A percentile compares a stretch with the other conserved stretches of the same genome.
These are phyloP conservation scores for Oxycera nigricornis DNA, from an alignment of 2,888 invertebrate species.

Conservation along the genomic window DNA sequence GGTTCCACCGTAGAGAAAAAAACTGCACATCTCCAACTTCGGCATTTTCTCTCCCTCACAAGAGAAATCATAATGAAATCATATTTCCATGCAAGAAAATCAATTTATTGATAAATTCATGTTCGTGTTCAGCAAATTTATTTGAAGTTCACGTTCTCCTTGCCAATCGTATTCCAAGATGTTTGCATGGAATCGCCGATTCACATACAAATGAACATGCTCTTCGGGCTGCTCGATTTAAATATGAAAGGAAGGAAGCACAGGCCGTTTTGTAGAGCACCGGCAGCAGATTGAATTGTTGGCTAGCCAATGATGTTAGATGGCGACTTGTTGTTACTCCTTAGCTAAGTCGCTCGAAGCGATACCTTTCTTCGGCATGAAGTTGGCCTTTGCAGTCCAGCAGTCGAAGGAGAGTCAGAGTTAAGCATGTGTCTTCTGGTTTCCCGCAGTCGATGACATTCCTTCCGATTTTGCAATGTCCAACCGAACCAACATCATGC, in stretches of 20 bases:
- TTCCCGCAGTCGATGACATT: background rate
- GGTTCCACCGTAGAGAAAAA: background rate
- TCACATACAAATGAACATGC: background rate
- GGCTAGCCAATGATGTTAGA: background rate
- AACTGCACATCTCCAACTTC: background rate
- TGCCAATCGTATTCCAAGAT: background rate
- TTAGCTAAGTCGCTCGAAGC: background rate
- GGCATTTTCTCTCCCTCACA: background rate
- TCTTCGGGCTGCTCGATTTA: background rate
- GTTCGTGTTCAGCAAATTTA: conserved; percentile 49
- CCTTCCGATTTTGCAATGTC: background rate
- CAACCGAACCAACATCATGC: conserved; percentile 11
- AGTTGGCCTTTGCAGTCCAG: no score
- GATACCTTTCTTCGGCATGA: background rate
- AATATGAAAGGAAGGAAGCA: background rate
- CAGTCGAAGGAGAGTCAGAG: background rate
- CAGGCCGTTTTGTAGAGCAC: background rate
- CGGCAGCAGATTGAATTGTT: background rate
- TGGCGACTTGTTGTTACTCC: background rate
- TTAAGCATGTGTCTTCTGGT: background rate
- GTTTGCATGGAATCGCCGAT: background rate
- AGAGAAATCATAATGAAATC: conserved; percentile 45
- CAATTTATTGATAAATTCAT: conserved; percentile 49
- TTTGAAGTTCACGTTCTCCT: conserved; percentile 25
- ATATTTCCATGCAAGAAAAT: conserved; percentile 47